A percentile compares a stretch with the other conserved stretches of the same genome.
These are phyloP conservation scores for Pseudopleuronectes americanus DNA, from an alignment of 2,797 vertebrate genomes.

Conservation along the genomic window DNA sequence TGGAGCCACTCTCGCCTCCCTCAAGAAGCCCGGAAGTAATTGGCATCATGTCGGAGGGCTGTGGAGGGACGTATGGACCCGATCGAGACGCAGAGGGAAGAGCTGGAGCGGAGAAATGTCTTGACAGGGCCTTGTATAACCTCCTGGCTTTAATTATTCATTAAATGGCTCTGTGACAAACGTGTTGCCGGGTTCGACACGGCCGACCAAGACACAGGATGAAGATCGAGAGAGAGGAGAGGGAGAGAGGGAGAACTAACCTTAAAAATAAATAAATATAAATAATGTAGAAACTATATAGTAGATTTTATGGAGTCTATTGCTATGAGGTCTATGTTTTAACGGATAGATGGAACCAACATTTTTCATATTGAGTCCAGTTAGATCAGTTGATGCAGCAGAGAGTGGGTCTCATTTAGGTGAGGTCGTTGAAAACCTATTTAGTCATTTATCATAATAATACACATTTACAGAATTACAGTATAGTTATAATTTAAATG, in stretches of 20 bases:
- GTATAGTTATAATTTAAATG: no score
- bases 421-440: no score
- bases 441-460: no score
- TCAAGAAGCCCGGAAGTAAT: slow-evolving; percentile 64
- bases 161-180: slow-evolving; percentile 24
- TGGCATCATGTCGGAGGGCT: slow-evolving; percentile 33
- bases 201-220: not conserved
- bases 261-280: no score
- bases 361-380: not conserved
- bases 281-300: no score
- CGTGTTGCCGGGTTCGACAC: slow-evolving; percentile 7
- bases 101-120: slow-evolving; percentile 39
- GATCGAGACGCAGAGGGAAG: slow-evolving; percentile 38
- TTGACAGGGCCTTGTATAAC: slow-evolving; percentile 55
- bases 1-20: slow-evolving; percentile 21
- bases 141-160: slow-evolving; percentile 60
- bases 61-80: slow-evolving; percentile 28
- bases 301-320: no score
- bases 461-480: no score
- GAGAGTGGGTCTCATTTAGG: no score
- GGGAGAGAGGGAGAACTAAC: not conserved
- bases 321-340: no score
- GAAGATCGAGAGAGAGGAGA: not conserved
- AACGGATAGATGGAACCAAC: no score
- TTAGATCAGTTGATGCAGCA: not conserved